Evolutionary conservation across 2,797 vertebrate genomes (phyloP).

Genomic region (Synanceia verrucosa): DNA sequence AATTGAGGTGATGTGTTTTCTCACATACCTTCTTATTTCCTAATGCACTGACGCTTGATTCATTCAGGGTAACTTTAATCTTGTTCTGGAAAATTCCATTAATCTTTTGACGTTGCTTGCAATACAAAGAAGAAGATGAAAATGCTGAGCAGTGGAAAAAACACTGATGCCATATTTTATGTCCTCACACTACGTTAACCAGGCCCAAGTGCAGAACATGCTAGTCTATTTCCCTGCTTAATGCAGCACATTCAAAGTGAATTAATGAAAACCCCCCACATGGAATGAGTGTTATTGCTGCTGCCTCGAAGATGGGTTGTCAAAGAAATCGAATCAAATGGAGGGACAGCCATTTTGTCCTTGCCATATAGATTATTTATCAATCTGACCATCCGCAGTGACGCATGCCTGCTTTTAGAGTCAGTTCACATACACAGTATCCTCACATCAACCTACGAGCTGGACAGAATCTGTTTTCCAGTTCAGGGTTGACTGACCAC

Average conservation of each 20-base stretch:
- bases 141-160: constrained; percentile 73
- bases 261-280: constrained; percentile 55
- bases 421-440: constrained; percentile 74
- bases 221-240: constrained; percentile 66
- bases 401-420: constrained; percentile 73
- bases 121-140: constrained; percentile 67
- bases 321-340: constrained; percentile 76
- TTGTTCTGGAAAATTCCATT: constrained; percentile 77
- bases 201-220: constrained; percentile 54
- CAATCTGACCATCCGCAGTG: constrained; percentile 75
- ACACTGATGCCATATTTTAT: constrained; percentile 70
- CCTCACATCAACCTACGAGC: constrained; percentile 70
- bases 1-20: constrained; percentile 73
- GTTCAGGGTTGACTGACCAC: constrained; percentile 61
- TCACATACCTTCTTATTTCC: constrained; percentile 70
- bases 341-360: constrained; percentile 77
- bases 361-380: constrained; percentile 82
- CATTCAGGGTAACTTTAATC: constrained; percentile 72
- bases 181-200: constrained; percentile 61
- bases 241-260: constrained; percentile 71
- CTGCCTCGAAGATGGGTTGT: constrained; percentile 63
- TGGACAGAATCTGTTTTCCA: constrained; percentile 69
- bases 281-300: constrained; percentile 52
- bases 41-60: constrained; percentile 68
- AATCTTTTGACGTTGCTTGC: constrained; percentile 69